Percentiles rank a stretch among this genome's conserved stretches.
These are phyloP conservation scores for Amphiura filiformis DNA, from an alignment of 35 echinoderm and acorn worm genomes.

Conservation along the genomic window DNA sequence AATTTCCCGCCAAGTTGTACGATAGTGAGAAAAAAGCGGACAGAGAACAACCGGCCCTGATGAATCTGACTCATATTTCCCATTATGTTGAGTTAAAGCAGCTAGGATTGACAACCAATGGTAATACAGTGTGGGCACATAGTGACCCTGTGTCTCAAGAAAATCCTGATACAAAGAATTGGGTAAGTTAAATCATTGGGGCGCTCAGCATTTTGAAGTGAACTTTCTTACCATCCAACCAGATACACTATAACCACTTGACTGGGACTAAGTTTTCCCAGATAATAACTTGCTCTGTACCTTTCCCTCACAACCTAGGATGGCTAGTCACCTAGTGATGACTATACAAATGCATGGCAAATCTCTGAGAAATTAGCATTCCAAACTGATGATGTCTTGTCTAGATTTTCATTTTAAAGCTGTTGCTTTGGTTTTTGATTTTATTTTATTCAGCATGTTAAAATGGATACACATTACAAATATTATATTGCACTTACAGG, in stretches of 20 bases:
- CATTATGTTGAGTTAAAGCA: slow-evolving; percentile 75
- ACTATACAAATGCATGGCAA: no score
- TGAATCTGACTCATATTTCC: slow-evolving; percentile 58
- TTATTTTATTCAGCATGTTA: no score
- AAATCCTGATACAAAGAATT: slow-evolving; percentile 13
- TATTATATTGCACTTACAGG: no score
- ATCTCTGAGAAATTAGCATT: no score
- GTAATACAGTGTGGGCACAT: slow-evolving; percentile 56
- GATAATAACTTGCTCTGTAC: no score
- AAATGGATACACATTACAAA: no score
- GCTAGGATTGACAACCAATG: slow-evolving; percentile 34
- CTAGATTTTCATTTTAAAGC: no score
- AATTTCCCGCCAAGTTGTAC: slow-evolving; percentile 49
- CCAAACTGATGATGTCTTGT: no score
- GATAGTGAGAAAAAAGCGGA: background rate
- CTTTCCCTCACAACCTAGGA: no score
- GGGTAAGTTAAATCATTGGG: slow-evolving; percentile 35
- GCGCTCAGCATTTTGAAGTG: background rate
- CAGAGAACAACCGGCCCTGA: slow-evolving; percentile 52
- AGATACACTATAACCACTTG: background rate
- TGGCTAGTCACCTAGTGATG: no score
- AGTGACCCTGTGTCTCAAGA: slow-evolving; percentile 65
- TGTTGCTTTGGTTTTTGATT: no score
- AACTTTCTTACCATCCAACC: background rate
- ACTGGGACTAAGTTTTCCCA: background rate